These are phyloP conservation scores for Aplidium turbinatum DNA, from an alignment of 23 tunicate species.

Conservation along the genomic window DNA sequence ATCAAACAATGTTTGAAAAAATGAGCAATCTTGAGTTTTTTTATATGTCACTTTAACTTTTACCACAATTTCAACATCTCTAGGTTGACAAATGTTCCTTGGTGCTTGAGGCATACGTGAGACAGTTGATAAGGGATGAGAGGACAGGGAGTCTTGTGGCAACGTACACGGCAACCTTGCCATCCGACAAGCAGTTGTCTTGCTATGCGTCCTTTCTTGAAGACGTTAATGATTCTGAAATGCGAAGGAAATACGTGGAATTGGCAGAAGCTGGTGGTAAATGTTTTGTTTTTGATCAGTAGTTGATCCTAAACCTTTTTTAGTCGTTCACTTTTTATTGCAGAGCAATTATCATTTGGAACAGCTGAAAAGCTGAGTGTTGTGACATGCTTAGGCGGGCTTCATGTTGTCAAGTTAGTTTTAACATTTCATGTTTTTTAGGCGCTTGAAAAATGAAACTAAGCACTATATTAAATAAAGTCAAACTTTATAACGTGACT, in stretches of 20 bases:
- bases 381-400: too few species aligned
- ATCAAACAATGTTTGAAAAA: not conserved
- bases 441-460: too few species aligned
- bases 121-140: constrained; percentile 53
- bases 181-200: constrained; percentile 48
- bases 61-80: not conserved
- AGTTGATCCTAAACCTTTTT: too few species aligned
- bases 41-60: not conserved
- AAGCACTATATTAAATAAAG: too few species aligned
- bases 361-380: too few species aligned
- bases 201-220: constrained; percentile 64
- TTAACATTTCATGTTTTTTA: too few species aligned
- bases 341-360: too few species aligned
- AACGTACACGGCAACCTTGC: constrained; percentile 58
- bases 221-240: constrained; percentile 47
- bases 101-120: constrained; percentile 66
- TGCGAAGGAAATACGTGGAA: constrained; percentile 62
- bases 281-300: too few species aligned
- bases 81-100: constrained; percentile 45
- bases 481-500: too few species aligned
- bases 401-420: too few species aligned
- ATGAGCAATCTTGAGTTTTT: not conserved
- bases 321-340: too few species aligned
- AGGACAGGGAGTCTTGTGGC: constrained; percentile 71
- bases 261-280: constrained; percentile 71